phyloP scores from a whole-genome alignment of 2,888 invertebrate species.

The Lycophotia porphyrea region DNA sequence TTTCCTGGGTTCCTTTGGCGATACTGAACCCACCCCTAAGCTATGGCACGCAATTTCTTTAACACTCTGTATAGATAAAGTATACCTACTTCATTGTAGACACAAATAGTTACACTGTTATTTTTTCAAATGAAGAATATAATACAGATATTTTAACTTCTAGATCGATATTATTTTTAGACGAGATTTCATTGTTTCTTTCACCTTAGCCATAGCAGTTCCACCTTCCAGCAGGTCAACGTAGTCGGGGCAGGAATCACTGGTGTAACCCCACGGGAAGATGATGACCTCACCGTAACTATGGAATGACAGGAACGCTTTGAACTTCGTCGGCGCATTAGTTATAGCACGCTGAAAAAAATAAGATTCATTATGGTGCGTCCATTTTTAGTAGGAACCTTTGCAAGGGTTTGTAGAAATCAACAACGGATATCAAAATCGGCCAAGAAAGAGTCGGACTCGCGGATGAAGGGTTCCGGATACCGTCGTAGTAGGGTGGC shows the following conservation, averaged over 20 bases:
- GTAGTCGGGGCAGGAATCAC: slow-evolving; percentile 84
- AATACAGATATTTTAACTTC: not conserved
- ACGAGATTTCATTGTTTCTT: not conserved
- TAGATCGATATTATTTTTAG: not conserved
- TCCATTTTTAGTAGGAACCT: not conserved
- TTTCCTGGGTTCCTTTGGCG: too few relatives aligned
- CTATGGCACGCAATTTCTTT: too few relatives aligned
- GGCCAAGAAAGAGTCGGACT: too few relatives aligned
- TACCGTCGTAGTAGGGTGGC: too few relatives aligned
- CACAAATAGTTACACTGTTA: not conserved
- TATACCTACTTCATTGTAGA: not conserved
- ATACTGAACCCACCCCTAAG: too few relatives aligned
- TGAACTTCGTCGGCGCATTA: slow-evolving; percentile 74
- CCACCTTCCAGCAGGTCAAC: slow-evolving; percentile 85
- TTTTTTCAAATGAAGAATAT: not conserved
- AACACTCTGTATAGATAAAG: not conserved
- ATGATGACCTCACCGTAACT: slow-evolving; percentile 87
- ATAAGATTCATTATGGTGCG: not conserved
- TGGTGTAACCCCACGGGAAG: slow-evolving; percentile 87
- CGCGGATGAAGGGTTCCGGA: too few relatives aligned
- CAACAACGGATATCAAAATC: not conserved
- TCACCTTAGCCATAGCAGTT: slow-evolving; percentile 84
- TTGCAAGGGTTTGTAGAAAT: not conserved
- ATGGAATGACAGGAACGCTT: slow-evolving; percentile 86
- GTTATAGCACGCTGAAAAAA: slow-evolving; percentile 75